Conservation (phyloP, 1,140 invertebrate species). For the Zaprionus ornatus region DNA sequence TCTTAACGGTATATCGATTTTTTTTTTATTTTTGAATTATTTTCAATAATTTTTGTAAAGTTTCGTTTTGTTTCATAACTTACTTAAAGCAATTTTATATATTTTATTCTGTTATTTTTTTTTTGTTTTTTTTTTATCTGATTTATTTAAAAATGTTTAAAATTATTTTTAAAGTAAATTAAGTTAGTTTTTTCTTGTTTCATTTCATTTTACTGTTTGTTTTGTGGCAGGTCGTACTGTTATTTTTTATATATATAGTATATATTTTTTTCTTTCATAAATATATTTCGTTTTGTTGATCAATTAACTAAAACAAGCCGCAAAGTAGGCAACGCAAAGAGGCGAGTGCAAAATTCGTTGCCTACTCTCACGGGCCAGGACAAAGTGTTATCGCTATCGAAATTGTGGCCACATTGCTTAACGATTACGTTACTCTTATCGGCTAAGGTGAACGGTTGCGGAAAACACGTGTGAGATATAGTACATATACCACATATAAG, state of each 20-base stretch:
- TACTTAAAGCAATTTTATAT: conserved; percentile 73
- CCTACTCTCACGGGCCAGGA: conserved; percentile 6
- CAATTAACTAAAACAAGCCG: conserved; percentile 33
- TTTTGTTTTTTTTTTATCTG: conserved; percentile 37
- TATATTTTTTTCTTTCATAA: conserved; percentile 16
- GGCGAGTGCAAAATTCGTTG: conserved; percentile 12
- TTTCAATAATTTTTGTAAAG: conserved; percentile 74
- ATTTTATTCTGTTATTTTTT: conserved; percentile 27
- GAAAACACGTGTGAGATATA: conserved; percentile 43
- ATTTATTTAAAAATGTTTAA: conserved; percentile 67
- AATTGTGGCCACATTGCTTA: conserved; percentile 29
- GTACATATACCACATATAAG: neutral
- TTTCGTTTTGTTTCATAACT: conserved; percentile 53
- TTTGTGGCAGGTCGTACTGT: conserved; percentile 79
- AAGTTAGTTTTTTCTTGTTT: conserved; percentile 33
- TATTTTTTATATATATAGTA: too few relatives aligned
- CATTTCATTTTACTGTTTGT: conserved; percentile 50
- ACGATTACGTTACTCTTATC: conserved; percentile 28
- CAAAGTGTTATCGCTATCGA: conserved; percentile 1
- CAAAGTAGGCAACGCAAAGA: conserved; percentile 12
- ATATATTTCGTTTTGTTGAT: conserved; percentile 17
- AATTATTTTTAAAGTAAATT: conserved; percentile 63
- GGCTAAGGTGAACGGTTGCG: conserved; percentile 36
- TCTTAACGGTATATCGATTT: conserved; percentile 40
- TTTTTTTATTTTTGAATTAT: conserved; percentile 79